phyloP scores from a whole-genome alignment of 2,888 invertebrate species.

The Drosophila paranaensis region DNA sequence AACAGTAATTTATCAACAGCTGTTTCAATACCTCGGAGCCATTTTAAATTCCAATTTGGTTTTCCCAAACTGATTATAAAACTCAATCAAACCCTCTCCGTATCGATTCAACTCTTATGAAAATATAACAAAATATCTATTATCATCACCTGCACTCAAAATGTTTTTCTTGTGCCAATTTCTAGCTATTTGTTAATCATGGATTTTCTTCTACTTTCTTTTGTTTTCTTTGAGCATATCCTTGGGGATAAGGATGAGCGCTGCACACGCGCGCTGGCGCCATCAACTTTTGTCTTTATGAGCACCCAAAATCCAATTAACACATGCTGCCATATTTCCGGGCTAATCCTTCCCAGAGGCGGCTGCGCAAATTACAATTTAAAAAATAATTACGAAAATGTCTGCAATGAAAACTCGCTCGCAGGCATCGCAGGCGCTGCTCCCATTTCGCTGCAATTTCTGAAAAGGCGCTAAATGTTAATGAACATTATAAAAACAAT shows the following conservation, averaged over 20 bases:
- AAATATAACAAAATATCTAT: background rate
- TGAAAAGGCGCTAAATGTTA: slow-evolving; percentile 78
- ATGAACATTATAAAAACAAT: slow-evolving; percentile 80
- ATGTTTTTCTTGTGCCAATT: too few species aligned
- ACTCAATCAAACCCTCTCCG: background rate
- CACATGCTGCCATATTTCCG: slow-evolving; percentile 70
- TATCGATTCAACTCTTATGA: background rate
- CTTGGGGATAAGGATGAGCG: slow-evolving; percentile 6
- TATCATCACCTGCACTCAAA: background rate
- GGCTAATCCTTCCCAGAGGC: slow-evolving; percentile 69
- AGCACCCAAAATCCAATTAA: slow-evolving; percentile 68
- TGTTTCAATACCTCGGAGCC: background rate
- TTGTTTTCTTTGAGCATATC: background rate
- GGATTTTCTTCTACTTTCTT: background rate
- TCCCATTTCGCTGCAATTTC: slow-evolving; percentile 63
- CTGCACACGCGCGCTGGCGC: slow-evolving; percentile 4
- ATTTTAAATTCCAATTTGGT: background rate
- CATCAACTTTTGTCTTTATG: slow-evolving; percentile 60
- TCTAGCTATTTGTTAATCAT: background rate
- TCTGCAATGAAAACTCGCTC: slow-evolving; percentile 64
- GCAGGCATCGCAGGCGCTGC: slow-evolving; percentile 46
- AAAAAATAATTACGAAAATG: slow-evolving; percentile 78
- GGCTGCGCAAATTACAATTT: slow-evolving; percentile 72
- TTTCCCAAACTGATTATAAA: too few species aligned
- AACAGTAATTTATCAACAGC: too few species aligned